Percentiles rank a stretch among this genome's conserved stretches.
phyloP scores from a whole-genome alignment of 2,888 invertebrate species.

The Amiota mariae region DNA sequence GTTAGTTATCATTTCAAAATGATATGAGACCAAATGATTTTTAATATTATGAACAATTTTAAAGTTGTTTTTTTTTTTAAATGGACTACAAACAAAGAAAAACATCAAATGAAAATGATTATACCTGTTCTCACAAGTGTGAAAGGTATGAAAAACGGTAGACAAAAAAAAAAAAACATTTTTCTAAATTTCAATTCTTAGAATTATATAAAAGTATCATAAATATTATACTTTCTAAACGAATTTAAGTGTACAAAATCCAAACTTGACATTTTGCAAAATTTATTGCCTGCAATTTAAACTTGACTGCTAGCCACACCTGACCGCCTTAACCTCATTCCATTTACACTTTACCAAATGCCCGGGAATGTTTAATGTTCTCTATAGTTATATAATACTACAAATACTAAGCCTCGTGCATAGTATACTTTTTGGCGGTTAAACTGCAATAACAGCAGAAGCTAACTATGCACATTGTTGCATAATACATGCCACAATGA shows the following conservation, averaged over 20 bases:
- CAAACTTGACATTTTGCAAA: conserved; percentile 55
- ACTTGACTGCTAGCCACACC: neutral
- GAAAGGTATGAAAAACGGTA: too few relatives aligned
- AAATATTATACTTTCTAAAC: too few relatives aligned
- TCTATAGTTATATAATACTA: conserved; percentile 6
- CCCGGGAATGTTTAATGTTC: conserved; percentile 21
- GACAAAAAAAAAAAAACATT: too few relatives aligned
- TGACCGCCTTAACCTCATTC: neutral
- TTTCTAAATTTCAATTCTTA: too few relatives aligned
- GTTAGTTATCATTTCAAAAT: too few relatives aligned
- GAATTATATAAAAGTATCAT: too few relatives aligned
- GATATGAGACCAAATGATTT: too few relatives aligned
- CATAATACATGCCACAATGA: conserved; percentile 5
- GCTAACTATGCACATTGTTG: conserved; percentile 6
- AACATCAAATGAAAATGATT: too few relatives aligned
- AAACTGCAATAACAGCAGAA: conserved; percentile 48
- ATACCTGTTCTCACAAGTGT: too few relatives aligned
- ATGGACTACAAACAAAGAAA: too few relatives aligned
- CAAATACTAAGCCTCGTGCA: neutral
- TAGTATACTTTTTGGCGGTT: conserved; percentile 43
- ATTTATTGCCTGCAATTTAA: conserved; percentile 56
- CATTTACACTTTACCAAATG: neutral
- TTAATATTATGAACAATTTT: too few relatives aligned
- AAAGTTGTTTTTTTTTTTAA: too few relatives aligned
- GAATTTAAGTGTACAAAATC: conserved; percentile 36